Conservation (phyloP, 1,140 invertebrate species). For the Drosophila auraria region DNA sequence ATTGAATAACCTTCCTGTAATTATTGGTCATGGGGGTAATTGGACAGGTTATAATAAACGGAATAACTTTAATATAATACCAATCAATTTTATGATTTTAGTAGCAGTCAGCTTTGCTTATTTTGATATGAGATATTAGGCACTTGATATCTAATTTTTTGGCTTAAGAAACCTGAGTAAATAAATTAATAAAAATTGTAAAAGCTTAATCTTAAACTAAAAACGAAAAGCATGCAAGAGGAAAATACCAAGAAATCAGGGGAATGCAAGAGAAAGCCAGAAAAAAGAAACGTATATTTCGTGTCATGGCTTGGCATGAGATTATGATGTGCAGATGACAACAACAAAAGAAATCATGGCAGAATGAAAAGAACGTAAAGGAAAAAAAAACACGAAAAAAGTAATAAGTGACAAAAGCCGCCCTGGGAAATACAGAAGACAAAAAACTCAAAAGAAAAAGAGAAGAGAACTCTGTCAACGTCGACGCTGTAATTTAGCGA, state of each 20-base stretch:
- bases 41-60: background rate
- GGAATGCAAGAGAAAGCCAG: background rate
- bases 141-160: no score
- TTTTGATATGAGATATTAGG: background rate
- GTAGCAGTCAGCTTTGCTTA: no score
- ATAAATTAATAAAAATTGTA: no score
- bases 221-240: background rate
- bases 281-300: conserved; percentile 10
- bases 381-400: conserved; percentile 33
- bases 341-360: conserved; percentile 34
- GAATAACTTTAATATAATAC: background rate
- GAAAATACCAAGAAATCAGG: background rate
- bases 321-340: conserved; percentile 35
- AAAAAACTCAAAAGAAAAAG: conserved; percentile 25
- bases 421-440: conserved; percentile 41
- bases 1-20: background rate
- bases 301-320: conserved; percentile 25
- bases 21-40: background rate
- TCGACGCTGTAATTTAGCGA: conserved; percentile 48
- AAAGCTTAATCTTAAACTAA: background rate
- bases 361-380: conserved; percentile 21
- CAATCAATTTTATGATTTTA: background rate
- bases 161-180: background rate
- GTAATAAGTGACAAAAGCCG: conserved; percentile 50
- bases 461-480: conserved; percentile 40